Evolutionary conservation across 2,113 vertebrate genomes (phyloP).

Genomic region (Laterallus jamaicensis): DNA sequence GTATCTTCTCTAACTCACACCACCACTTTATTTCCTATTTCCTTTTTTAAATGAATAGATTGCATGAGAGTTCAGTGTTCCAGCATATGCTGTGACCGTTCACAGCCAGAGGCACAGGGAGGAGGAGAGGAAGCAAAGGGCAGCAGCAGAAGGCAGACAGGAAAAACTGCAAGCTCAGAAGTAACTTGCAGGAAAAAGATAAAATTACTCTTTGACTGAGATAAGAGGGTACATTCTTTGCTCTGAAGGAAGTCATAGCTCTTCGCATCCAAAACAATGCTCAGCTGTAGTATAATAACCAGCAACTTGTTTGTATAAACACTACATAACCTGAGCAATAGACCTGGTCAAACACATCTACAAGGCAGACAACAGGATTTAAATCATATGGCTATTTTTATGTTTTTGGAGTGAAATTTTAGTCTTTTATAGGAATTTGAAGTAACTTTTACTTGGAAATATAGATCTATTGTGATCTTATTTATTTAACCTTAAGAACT

Average conservation of each 20-base stretch:
- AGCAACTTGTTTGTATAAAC: not conserved
- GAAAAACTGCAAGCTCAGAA: not conserved
- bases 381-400: not conserved
- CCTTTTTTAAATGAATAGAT: rapidly evolving
- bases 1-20: not conserved
- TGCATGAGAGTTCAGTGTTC: not conserved
- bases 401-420: not conserved
- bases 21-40: not conserved
- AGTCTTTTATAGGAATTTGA: not conserved
- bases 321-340: not conserved
- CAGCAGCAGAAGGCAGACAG: not conserved
- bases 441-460: not conserved
- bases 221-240: rapidly evolving
- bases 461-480: not conserved
- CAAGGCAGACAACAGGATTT: not conserved
- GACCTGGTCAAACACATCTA: not conserved
- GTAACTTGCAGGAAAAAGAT: not conserved
- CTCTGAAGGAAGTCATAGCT: not conserved
- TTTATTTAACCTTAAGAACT: not conserved
- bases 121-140: not conserved
- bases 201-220: not conserved
- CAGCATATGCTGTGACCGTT: not conserved
- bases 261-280: not conserved
- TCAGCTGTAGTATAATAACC: not conserved
- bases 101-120: not conserved